These are phyloP conservation scores for Petrocephalus microphthalmus DNA, from an alignment of 2,113 vertebrate species.

Conservation along the genomic window DNA sequence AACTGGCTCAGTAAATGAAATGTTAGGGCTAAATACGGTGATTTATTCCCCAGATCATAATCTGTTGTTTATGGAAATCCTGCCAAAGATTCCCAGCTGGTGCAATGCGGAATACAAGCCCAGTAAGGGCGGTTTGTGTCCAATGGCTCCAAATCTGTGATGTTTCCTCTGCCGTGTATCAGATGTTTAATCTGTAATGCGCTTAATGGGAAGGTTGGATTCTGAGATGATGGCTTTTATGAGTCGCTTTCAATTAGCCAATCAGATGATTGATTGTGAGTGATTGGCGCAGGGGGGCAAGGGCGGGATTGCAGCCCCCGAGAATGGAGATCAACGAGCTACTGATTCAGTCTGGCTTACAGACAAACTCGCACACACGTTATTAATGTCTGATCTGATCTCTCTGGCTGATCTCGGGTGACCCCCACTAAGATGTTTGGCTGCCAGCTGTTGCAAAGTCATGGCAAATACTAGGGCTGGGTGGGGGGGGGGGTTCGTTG, in stretches of 20 bases:
- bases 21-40: slow-evolving; percentile 5
- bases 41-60: slow-evolving; percentile 8
- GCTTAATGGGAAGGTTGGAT: background rate
- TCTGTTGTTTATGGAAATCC: background rate
- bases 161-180: background rate
- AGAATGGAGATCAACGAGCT: background rate
- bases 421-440: no score
- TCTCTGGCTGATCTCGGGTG: background rate
- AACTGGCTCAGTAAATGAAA: background rate
- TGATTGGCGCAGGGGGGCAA: background rate
- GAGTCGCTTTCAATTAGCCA: background rate
- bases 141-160: background rate
- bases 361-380: background rate
- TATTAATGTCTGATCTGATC: background rate
- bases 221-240: background rate
- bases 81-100: slow-evolving; percentile 1
- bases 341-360: background rate
- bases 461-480: no score
- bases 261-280: background rate
- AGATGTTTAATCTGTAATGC: background rate
- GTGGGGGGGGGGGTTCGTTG: no score
- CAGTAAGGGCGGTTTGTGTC: background rate
- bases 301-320: background rate
- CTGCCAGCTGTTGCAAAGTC: no score
- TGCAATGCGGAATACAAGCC: background rate